Base-by-base conservation (phyloP, 2,888 invertebrate genomes). In the Phasia obesa region DNA sequence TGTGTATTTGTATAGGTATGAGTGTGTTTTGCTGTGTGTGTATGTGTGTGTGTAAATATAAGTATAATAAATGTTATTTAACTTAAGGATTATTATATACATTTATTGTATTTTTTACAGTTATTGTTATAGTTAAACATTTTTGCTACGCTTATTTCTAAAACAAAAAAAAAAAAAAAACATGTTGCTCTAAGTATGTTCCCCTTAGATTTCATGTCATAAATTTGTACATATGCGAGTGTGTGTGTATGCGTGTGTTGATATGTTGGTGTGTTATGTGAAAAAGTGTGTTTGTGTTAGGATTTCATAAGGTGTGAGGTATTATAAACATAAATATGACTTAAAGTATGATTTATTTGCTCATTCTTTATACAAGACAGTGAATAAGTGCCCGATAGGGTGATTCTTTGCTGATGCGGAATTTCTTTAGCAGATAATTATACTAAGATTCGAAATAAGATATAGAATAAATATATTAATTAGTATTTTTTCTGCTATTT, bases 11-110 rank as follows among this genome's bases (percentile, higher is more conserved):
- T 44, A 5, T n/a, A 11, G 6, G 44, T 57, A 47, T 44, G n/a
- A 69, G 69, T 3, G 51, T n/a, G 9, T 5, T 31, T 31, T 31
- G 9, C 5, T 31, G 9, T 35, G 49, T 19, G 31, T 21, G 0
- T 21, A 17, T n/a, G 35, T 35, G 11, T 19, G 31, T 42, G 31
- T 57, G 17, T 11, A 13, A 13, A 31, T 59, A 47, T n/a, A 15
- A 71, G 70, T 4, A 59, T 71, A 57, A 75, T 75, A 44, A 75
- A 75, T 75, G 74, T 75, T 74, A 75, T 75, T 75, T 75, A 75
- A 75, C 65, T 74, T 75, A 57, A 75, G 65, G 74, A 75, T 76
- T 70, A 77, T 77, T 77, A 69, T 62, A 53, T 55, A 55, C 70
- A 77, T 77, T 70, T 25, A 44, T 64, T 77, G 25, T 62, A 31